Evolutionary conservation across 2,888 invertebrate genomes (phyloP).

Genomic region (Patella ulyssiponensis): DNA sequence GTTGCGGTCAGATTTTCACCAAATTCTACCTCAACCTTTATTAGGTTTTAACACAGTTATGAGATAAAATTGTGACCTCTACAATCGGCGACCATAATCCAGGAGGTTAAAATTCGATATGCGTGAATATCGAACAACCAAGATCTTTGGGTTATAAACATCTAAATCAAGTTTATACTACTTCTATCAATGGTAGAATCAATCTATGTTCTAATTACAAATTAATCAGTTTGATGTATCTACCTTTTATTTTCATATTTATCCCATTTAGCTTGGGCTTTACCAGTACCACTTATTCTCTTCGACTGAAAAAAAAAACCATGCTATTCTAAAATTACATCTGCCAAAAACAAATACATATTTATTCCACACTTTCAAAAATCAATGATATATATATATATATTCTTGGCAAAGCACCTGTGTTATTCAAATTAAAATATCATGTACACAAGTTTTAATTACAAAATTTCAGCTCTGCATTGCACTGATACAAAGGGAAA

Average conservation of each 20-base stretch:
- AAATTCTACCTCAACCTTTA: too few species aligned
- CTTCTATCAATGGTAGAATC: too few species aligned
- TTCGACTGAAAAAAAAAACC: constrained; percentile 73
- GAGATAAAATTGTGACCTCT: too few species aligned
- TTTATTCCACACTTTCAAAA: neutral
- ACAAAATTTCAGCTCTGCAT: neutral
- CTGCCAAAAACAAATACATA: neutral
- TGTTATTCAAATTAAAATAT: neutral
- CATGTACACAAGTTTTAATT: neutral
- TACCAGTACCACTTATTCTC: constrained; percentile 89
- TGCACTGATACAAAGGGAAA: too few species aligned
- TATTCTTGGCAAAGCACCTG: neutral
- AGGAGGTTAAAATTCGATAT: too few species aligned
- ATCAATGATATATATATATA: neutral
- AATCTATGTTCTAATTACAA: neutral
- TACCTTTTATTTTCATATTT: constrained; percentile 89
- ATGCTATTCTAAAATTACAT: too few species aligned
- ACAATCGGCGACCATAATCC: too few species aligned
- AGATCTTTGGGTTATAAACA: too few species aligned
- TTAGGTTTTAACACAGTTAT: too few species aligned
- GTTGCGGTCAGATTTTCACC: too few species aligned
- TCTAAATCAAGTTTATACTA: too few species aligned
- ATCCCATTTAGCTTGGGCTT: constrained; percentile 88
- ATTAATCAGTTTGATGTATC: constrained; percentile 28
- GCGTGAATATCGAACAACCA: too few species aligned